Evolutionary conservation across 2,113 vertebrate genomes (phyloP), one percentile per base, ranked within the genome.

Genomic region (Ariopsis seemanni): DNA sequence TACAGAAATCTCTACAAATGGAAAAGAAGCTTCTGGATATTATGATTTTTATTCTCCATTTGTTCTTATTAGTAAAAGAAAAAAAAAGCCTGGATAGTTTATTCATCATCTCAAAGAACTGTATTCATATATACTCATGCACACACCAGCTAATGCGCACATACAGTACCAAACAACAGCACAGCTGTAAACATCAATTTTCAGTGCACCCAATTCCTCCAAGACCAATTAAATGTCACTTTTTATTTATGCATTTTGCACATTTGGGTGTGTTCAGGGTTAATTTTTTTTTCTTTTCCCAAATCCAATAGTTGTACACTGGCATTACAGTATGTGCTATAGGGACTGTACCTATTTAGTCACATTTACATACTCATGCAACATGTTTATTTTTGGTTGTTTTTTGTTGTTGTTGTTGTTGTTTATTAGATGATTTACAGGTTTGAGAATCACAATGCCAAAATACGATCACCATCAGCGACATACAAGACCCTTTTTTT

Each of bases 1-100:
- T 92, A 94, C 42, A 94, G 92, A 95, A 93, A 89, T 92, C 91
- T 92, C 90, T 92, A 90, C 93, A 93, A 94, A 93, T 25, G 92
- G 93, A 91, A 93, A 91, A 77, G 89, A 89, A 90, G 88, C 89
- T 91, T 89, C 88, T 90, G 85, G 88, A 94, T 91, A 75, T 72
- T 91, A 81, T 89, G 88, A 89, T 81, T 85, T 88, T 85, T 80
- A 22, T 6, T 55, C 34, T 79, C 11, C 71, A 25, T 88, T 88
- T 63, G 14, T 83, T 27, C 55, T 88, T 34, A n/a, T 71, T 18
- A 18, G 69, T 85, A 82, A 87, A 42, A 42, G 2, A 2, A 42
- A 42, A 42, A 42, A 42, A 86, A 78, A 10, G 72, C 53, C 72
- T 83, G 62, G 62, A 79, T 67, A 53, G 81, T 83, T 83, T 58